Evolutionary conservation across 2,113 vertebrate genomes (phyloP).

Genomic region (Pristiophorus japonicus): DNA sequence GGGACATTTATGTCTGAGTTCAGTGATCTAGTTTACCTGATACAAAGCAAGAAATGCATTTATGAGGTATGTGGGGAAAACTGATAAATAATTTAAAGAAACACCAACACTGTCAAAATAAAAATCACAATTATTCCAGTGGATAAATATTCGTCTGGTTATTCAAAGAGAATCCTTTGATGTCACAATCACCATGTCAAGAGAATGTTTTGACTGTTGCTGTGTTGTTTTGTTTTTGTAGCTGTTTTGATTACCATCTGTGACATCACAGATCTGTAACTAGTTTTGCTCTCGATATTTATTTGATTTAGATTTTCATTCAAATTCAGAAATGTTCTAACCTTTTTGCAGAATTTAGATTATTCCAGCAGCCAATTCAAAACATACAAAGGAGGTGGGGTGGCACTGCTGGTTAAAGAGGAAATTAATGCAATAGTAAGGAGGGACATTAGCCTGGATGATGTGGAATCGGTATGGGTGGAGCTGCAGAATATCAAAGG

Average conservation of each 20-base stretch:
- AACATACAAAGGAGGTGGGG: too few species aligned
- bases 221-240: not conserved
- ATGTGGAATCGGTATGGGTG: too few species aligned
- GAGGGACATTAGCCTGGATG: too few species aligned
- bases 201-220: not conserved
- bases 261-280: not conserved
- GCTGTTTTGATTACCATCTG: not conserved
- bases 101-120: not conserved
- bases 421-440: too few species aligned
- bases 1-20: not conserved
- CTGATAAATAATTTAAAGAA: not conserved
- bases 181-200: conserved; percentile 1
- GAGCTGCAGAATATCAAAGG: too few species aligned
- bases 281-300: not conserved
- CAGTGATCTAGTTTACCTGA: too few species aligned
- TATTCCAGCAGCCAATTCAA: not conserved
- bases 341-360: not conserved
- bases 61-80: not conserved
- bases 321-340: not conserved
- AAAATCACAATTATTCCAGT: not conserved
- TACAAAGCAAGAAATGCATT: conserved; percentile 4
- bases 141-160: not conserved
- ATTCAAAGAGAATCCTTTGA: not conserved
- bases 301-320: not conserved
- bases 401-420: too few species aligned